Percentiles rank a stretch among this genome's conserved stretches.
Conservation (phyloP, 2,797 vertebrate genomes). For the Pangasius krempfi region DNA sequence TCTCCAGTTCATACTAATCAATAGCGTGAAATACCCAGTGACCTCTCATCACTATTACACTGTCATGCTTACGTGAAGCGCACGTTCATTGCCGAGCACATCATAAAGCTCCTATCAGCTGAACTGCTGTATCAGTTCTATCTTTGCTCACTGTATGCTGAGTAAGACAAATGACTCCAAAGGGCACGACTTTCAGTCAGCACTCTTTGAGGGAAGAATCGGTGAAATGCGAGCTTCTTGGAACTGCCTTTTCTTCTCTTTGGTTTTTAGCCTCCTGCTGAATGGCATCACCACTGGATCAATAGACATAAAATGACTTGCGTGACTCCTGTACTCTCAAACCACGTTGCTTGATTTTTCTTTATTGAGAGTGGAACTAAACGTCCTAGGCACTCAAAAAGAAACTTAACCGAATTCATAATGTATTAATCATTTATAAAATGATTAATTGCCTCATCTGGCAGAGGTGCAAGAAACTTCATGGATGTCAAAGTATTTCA, state of each 20-base stretch:
- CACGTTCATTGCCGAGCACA: neutral
- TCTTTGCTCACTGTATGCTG: constrained; percentile 33
- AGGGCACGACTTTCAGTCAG: constrained; percentile 51
- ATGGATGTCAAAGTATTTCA: neutral
- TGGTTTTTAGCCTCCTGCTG: neutral
- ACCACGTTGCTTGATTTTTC: neutral
- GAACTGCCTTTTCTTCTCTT: neutral
- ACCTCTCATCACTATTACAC: neutral
- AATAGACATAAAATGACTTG: neutral
- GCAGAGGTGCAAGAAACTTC: neutral
- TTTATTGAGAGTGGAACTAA: neutral
- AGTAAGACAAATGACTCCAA: constrained; percentile 57
- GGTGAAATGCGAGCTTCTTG: neutral
- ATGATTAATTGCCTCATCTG: neutral
- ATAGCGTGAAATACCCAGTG: neutral
- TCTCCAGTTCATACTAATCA: neutral
- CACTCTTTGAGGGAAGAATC: neutral
- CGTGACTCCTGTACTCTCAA: neutral
- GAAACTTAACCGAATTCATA: neutral
- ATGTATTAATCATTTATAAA: neutral
- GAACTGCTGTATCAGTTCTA: constrained; percentile 37
- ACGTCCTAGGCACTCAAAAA: no score
- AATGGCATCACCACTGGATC: neutral
- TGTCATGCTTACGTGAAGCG: neutral
- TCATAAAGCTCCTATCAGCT: constrained; percentile 56